Percentiles rank a stretch among this genome's conserved stretches.
Conservation (phyloP, 2,888 invertebrate genomes). For the Andricus quercusramuli region DNA sequence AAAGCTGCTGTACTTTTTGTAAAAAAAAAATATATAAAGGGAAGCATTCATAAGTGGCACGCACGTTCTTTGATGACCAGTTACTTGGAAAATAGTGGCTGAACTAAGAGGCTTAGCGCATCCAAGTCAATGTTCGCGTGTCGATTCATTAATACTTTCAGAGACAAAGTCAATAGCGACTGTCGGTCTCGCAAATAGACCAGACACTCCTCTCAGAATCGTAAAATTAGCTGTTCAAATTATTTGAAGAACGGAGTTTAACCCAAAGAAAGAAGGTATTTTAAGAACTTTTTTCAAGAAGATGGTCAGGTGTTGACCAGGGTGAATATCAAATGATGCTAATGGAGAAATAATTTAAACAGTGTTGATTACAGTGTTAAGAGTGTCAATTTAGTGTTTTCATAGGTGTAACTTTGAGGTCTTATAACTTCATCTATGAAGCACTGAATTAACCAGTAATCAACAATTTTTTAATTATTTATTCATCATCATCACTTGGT, state of each 20-base stretch:
- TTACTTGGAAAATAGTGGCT: constrained; percentile 32
- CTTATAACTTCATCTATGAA: too few relatives aligned
- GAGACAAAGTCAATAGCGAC: constrained; percentile 21
- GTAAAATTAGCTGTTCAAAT: neutral
- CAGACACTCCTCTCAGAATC: neutral
- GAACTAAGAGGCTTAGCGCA: constrained; percentile 17
- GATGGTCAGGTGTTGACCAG: too few relatives aligned
- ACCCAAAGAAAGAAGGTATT: neutral
- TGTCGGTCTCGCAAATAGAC: constrained; percentile 15
- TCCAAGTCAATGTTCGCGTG: constrained; percentile 19
- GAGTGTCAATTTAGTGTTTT: too few relatives aligned
- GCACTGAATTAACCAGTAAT: too few relatives aligned
- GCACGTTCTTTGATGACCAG: constrained; percentile 44
- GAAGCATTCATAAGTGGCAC: constrained; percentile 53
- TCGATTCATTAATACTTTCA: constrained; percentile 34
- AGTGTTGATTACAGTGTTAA: too few relatives aligned
- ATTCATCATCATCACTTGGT: too few relatives aligned
- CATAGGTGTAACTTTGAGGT: too few relatives aligned
- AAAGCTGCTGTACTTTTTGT: constrained; percentile 57
- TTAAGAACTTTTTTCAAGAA: too few relatives aligned
- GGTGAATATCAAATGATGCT: too few relatives aligned
- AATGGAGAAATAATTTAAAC: too few relatives aligned
- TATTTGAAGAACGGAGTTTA: neutral
- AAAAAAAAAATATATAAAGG: constrained; percentile 49
- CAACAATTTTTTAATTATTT: too few relatives aligned